A percentile compares a stretch with the other conserved stretches of the same genome.
These are phyloP conservation scores for Dasyprocta punctata DNA, from an alignment of 2,113 vertebrate genomes.

Conservation along the genomic window DNA sequence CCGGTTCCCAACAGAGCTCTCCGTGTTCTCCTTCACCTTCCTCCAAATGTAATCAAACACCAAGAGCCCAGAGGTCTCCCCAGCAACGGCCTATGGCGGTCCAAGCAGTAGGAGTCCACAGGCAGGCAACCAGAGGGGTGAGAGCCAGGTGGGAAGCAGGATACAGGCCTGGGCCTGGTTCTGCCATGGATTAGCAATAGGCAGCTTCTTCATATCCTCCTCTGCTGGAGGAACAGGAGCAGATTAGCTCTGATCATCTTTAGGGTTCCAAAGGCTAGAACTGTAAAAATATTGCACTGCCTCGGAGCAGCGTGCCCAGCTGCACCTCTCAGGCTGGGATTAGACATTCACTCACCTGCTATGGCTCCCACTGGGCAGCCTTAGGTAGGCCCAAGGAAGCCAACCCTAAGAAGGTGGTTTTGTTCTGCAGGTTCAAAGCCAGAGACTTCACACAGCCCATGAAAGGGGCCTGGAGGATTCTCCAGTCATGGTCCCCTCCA, in stretches of 20 bases:
- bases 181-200: not conserved
- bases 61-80: not conserved
- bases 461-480: not conserved
- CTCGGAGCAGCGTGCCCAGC: not conserved
- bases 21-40: not conserved
- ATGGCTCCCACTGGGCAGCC: not conserved
- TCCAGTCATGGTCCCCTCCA: not conserved
- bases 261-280: not conserved
- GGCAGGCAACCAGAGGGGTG: not conserved
- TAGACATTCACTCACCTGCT: not conserved
- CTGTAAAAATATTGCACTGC: not conserved
- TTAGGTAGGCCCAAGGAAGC: not conserved
- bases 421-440: constrained; percentile 45
- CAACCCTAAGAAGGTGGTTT: constrained; percentile 19
- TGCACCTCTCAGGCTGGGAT: not conserved
- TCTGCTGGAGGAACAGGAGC: not conserved
- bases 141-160: not conserved
- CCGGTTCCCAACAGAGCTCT: not conserved
- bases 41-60: not conserved
- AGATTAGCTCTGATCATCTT: not conserved
- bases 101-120: not conserved
- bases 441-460: not conserved
- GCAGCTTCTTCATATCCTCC: not conserved
- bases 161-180: not conserved
- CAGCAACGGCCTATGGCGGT: not conserved